phyloP scores from a whole-genome alignment of 2,888 invertebrate genomes.

The Camponotus fellah region DNA sequence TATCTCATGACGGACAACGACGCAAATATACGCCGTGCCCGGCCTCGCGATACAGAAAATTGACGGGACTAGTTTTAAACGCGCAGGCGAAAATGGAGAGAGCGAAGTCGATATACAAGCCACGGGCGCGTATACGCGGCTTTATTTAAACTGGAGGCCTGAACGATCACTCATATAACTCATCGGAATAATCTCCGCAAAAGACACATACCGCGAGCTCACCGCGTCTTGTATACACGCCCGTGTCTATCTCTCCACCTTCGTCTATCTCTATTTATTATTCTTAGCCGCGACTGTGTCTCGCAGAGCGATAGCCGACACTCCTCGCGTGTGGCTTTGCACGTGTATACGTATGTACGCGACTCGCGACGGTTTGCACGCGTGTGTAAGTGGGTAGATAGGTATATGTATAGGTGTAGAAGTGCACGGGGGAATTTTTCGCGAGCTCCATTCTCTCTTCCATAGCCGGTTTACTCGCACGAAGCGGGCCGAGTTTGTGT shows the following conservation, averaged over 20 bases:
- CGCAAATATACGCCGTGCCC: neutral
- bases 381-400: slow-evolving; percentile 51
- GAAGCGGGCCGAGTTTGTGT: slow-evolving; percentile 59
- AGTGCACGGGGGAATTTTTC: slow-evolving; percentile 61
- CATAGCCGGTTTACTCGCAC: slow-evolving; percentile 50
- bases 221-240: slow-evolving; percentile 19
- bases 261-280: slow-evolving; percentile 84
- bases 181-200: slow-evolving; percentile 83
- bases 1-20: slow-evolving; percentile 16
- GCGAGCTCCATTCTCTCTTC: slow-evolving; percentile 60
- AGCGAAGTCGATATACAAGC: slow-evolving; percentile 59
- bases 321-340: neutral
- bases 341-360: slow-evolving; percentile 54
- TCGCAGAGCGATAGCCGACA: slow-evolving; percentile 60
- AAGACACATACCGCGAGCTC: slow-evolving; percentile 66
- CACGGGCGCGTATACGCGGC: slow-evolving; percentile 28
- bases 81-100: slow-evolving; percentile 52
- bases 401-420: slow-evolving; percentile 26
- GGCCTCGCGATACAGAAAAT: slow-evolving; percentile 49
- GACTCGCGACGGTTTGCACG: slow-evolving; percentile 12
- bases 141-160: slow-evolving; percentile 80
- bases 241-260: slow-evolving; percentile 71
- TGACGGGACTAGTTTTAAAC: slow-evolving; percentile 27
- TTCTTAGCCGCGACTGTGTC: slow-evolving; percentile 77
- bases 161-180: slow-evolving; percentile 81